Conservation (phyloP, 2,888 invertebrate genomes). For the Platypus cylindrus region DNA sequence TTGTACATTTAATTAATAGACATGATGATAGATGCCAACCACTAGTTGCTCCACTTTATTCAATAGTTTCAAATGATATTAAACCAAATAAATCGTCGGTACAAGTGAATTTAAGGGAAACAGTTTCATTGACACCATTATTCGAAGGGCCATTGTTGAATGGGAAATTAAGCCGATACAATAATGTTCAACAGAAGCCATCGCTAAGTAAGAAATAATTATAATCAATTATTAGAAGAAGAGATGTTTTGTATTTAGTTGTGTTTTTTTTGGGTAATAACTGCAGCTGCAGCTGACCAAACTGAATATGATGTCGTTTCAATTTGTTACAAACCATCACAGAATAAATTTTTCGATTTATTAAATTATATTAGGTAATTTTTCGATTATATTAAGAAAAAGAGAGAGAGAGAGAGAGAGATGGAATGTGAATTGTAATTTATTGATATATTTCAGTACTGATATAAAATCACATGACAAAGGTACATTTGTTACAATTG, state of each 20-base stretch:
- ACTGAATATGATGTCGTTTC: conserved; percentile 21
- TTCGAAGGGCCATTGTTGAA: conserved; percentile 17
- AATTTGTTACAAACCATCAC: conserved; percentile 22
- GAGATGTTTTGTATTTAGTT: no score
- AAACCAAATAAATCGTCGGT: conserved; percentile 1
- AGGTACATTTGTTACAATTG: conserved; percentile 7
- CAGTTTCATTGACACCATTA: conserved; percentile 18
- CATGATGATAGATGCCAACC: conserved; percentile 10
- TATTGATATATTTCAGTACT: conserved; percentile 7
- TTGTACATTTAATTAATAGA: conserved; percentile 4
- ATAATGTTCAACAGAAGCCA: no score
- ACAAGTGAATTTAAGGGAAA: conserved; percentile 7
- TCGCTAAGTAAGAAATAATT: no score
- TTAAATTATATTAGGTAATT: conserved; percentile 15
- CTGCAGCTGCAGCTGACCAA: no score
- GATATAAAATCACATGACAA: conserved; percentile 12
- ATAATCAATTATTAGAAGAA: no score
- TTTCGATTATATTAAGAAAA: not conserved
- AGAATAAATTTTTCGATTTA: conserved; percentile 23
- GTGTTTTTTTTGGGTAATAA: no score
- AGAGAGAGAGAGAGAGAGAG: not conserved
- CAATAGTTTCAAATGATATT: conserved; percentile 4
- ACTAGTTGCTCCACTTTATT: conserved; percentile 9
- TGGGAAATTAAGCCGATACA: no score
- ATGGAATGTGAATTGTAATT: not conserved